Conservation (phyloP, 2,888 invertebrate species). For the Mythimna pallens region DNA sequence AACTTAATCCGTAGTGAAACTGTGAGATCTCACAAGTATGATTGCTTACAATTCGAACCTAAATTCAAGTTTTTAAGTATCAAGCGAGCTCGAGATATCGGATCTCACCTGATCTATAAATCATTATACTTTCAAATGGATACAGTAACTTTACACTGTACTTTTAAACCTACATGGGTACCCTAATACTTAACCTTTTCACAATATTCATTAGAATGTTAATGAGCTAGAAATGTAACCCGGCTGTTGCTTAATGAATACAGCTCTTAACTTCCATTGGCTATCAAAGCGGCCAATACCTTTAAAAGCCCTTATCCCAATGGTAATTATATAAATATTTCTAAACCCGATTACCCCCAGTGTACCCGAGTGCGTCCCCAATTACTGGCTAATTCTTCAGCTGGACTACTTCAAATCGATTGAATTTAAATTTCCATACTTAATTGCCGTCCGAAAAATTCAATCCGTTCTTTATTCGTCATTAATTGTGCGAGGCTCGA, state of each 20-base stretch:
- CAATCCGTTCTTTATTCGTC: conserved; percentile 59
- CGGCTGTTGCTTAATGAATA: conserved; percentile 11
- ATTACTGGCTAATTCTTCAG: conserved; percentile 32
- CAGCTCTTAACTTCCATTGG: conserved; percentile 15
- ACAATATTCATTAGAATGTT: conserved; percentile 26
- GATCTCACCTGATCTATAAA: conserved; percentile 30
- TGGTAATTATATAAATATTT: conserved; percentile 50
- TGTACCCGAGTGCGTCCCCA: conserved; percentile 24
- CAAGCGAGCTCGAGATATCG: conserved; percentile 24
- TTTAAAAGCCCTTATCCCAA: conserved; percentile 22
- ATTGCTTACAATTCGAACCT: conserved; percentile 43
- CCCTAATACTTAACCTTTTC: background rate
- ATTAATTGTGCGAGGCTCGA: conserved; percentile 53
- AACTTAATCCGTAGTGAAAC: conserved; percentile 42
- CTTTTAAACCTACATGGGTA: background rate
- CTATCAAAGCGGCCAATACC: conserved; percentile 23
- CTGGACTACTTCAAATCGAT: conserved; percentile 39
- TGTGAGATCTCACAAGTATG: conserved; percentile 49
- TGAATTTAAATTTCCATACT: conserved; percentile 37
- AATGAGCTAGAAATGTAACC: conserved; percentile 23
- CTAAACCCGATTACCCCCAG: conserved; percentile 32
- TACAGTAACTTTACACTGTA: conserved; percentile 8
- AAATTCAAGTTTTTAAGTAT: conserved; percentile 38
- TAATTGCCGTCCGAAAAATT: conserved; percentile 61
- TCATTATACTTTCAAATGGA: conserved; percentile 24